Evolutionary conservation across 2,888 invertebrate species (phyloP).

Genomic region (Bombyx huttoni): DNA sequence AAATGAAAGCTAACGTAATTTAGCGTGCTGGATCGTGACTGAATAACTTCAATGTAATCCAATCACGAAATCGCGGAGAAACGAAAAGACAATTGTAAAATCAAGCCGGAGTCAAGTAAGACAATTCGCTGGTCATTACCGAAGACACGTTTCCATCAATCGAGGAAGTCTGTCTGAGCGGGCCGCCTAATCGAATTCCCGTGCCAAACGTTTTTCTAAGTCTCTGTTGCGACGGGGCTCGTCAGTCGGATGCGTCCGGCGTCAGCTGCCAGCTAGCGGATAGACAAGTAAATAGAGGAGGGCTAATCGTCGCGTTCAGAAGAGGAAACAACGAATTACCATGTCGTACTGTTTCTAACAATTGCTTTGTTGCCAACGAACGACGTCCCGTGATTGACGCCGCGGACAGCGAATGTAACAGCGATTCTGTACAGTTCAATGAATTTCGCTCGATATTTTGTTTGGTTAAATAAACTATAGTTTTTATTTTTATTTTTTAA

Average conservation of each 20-base stretch:
- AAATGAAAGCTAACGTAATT: slow-evolving; percentile 12
- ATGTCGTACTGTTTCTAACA: slow-evolving; percentile 57
- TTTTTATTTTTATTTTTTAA: too few species aligned
- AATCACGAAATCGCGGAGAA: slow-evolving; percentile 12
- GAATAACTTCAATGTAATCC: slow-evolving; percentile 16
- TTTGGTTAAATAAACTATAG: background rate
- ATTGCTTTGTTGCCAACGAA: slow-evolving; percentile 60
- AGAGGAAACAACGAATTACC: slow-evolving; percentile 70
- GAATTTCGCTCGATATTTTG: background rate
- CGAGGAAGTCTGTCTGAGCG: slow-evolving; percentile 26
- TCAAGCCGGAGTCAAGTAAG: slow-evolving; percentile 25
- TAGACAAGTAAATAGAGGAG: slow-evolving; percentile 69
- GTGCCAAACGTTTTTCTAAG: slow-evolving; percentile 69
- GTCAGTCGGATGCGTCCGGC: slow-evolving; percentile 58
- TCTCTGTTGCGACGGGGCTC: slow-evolving; percentile 63
- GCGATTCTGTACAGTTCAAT: background rate
- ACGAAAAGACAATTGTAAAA: slow-evolving; percentile 15
- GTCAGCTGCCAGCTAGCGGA: slow-evolving; percentile 66
- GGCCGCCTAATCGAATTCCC: slow-evolving; percentile 23
- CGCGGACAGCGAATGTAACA: slow-evolving; percentile 10
- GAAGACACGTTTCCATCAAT: slow-evolving; percentile 30
- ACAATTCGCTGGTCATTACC: slow-evolving; percentile 29
- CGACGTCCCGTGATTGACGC: slow-evolving; percentile 34
- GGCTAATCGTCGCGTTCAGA: slow-evolving; percentile 65
- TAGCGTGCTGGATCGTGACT: slow-evolving; percentile 17